phyloP scores from a whole-genome alignment of 2,797 vertebrate genomes.

The Galagoides demidoff region DNA sequence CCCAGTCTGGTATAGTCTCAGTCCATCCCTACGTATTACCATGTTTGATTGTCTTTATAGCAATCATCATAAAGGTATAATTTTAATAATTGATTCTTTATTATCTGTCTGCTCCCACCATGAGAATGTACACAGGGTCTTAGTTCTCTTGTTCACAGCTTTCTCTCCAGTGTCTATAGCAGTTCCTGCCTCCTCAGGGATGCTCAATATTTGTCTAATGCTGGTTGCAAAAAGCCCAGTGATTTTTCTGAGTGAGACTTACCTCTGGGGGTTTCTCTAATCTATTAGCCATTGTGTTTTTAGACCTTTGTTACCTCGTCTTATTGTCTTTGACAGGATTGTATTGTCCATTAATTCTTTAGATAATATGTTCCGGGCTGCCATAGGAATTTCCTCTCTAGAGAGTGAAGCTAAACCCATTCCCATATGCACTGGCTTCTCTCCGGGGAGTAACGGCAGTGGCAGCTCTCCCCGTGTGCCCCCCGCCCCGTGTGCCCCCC shows the following conservation, averaged over 20 bases:
- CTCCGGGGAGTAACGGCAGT: background rate
- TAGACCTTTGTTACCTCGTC: background rate
- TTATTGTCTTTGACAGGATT: background rate
- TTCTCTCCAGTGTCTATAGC: background rate
- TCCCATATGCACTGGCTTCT: background rate
- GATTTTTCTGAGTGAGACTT: background rate
- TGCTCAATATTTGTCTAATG: background rate
- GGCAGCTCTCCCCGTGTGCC: background rate
- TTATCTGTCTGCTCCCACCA: background rate
- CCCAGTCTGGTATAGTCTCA: background rate
- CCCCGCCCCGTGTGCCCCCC: rapidly evolving
- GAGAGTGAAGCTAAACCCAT: background rate
- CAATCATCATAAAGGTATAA: background rate
- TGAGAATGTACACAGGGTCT: background rate
- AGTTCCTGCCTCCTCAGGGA: background rate
- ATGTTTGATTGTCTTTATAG: constrained; percentile 22
- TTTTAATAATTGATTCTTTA: background rate
- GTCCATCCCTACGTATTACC: background rate
- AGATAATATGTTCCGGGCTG: background rate
- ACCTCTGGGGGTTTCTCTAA: background rate
- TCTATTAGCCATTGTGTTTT: background rate
- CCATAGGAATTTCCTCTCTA: background rate
- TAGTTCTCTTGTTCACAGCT: background rate
- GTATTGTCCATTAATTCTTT: background rate
- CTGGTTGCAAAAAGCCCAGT: background rate